Evolutionary conservation across 2,888 invertebrate genomes (phyloP), one percentile per base, ranked within the genome.

Genomic region (Aspidapion aeneum): DNA sequence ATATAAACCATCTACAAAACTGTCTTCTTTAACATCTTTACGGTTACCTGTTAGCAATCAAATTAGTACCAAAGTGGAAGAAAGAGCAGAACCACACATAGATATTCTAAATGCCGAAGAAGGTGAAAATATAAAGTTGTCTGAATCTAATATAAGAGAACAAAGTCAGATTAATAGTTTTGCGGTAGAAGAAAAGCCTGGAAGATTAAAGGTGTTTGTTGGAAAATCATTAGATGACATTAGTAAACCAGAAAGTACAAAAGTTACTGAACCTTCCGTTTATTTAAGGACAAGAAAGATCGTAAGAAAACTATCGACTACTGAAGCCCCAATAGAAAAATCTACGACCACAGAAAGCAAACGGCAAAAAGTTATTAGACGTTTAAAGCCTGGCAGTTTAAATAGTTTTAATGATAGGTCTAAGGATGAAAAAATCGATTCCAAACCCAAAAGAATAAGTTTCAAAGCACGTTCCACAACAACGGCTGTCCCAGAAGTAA

Each of bases 121-220:
- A 68, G 78, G 74, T 22, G 80, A 80, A 70, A 78, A 80, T 63
- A 80, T 81, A 59, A 80, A 79, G 68, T 69, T 80, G 49, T 80
- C 81, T 0, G 80, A 80, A 69, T 79, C 78, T 18, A 80, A 78
- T 65, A 79, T 80, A 21, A 71, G 78, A 61, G 80, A 80, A 73
- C 78, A 76, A 62, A 80, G 76, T 63, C 75, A 78, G 55, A 67
- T 77, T 2, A 77, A 72, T 55, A 68, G 69, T n/a, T 71, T 72
- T 58, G 66, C 61, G 18, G 17, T 64, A 9, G 68, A 66, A 52
- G 67, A 67, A 19, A 73, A 72, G 60, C 62, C 66, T 21, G 55
- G 57, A 22, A 66, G 61, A 18, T 35, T 12, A 35, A 52, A 52
- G 17, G 3, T 52, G n/a, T 5, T 3, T 52, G 3, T n/a, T n/a